A percentile compares a stretch with the other conserved stretches of the same genome.
Conservation (phyloP, 2,797 vertebrate genomes). For the Sparidentex hasta region DNA sequence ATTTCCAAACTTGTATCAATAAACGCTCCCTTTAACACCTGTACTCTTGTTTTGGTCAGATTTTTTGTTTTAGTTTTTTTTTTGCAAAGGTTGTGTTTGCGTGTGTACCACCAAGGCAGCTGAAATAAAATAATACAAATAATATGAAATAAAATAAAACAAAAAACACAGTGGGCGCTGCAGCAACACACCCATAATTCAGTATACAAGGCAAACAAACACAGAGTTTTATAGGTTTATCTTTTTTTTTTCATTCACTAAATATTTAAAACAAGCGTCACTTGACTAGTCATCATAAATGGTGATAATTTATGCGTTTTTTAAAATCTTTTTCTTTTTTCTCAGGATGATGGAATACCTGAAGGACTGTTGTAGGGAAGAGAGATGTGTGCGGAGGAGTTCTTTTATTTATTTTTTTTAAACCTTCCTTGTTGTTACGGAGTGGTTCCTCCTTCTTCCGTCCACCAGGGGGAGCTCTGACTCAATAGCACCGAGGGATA, state of each 20-base stretch:
- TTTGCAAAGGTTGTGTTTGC: conserved; percentile 23
- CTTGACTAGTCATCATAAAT: conserved; percentile 80
- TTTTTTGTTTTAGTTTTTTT: too few species aligned
- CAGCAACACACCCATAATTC: conserved; percentile 68
- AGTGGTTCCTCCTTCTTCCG: conserved; percentile 49
- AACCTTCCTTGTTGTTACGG: conserved; percentile 19
- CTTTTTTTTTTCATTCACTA: conserved; percentile 86
- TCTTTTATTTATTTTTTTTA: conserved; percentile 2
- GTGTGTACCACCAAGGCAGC: conserved; percentile 77
- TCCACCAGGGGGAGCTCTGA: conserved; percentile 78
- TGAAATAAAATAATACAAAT: conserved; percentile 55
- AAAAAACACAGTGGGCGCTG: conserved; percentile 73
- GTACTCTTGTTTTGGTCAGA: conserved; percentile 16
- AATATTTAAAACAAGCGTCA: conserved; percentile 88
- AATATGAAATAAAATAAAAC: conserved; percentile 14
- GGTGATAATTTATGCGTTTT: conserved; percentile 73
- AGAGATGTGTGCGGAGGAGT: conserved; percentile 48
- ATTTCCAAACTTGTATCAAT: neutral
- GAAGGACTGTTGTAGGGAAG: conserved; percentile 70
- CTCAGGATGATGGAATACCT: conserved; percentile 78
- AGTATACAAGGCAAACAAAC: conserved; percentile 89
- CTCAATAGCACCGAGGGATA: conserved; percentile 81
- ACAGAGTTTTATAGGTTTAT: conserved; percentile 82
- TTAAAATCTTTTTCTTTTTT: conserved; percentile 66
- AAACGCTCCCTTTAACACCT: conserved; percentile 33